Conservation (phyloP, 1,140 invertebrate species). For the Achroia grisella region DNA sequence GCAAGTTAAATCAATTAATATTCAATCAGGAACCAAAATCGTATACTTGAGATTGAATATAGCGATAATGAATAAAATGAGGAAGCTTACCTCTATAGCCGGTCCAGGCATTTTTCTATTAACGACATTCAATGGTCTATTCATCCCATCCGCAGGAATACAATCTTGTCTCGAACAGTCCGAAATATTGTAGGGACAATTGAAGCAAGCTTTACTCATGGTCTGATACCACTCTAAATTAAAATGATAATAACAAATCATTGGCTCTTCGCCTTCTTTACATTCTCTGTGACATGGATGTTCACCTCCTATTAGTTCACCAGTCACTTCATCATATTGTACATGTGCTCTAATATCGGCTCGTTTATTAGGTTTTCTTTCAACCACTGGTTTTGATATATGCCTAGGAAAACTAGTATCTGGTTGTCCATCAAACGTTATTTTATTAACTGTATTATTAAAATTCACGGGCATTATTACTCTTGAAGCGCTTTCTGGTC, state of each 20-base stretch:
- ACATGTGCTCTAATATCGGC: slow-evolving; percentile 39
- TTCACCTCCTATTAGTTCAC: slow-evolving; percentile 47
- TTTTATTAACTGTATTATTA: slow-evolving; percentile 20
- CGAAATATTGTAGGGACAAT: slow-evolving; percentile 83
- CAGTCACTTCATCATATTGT: slow-evolving; percentile 56
- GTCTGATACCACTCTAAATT: slow-evolving; percentile 86
- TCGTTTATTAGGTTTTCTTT: slow-evolving; percentile 22
- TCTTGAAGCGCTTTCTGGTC: slow-evolving; percentile 49
- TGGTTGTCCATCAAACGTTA: background rate
- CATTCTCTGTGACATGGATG: slow-evolving; percentile 72
- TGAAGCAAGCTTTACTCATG: slow-evolving; percentile 90
- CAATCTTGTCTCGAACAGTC: slow-evolving; percentile 88
- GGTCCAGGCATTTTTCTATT: slow-evolving; percentile 93
- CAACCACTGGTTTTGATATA: background rate
- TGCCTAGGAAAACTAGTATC: background rate
- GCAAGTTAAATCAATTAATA: slow-evolving; percentile 1
- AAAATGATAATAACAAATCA: slow-evolving; percentile 82
- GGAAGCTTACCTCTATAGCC: slow-evolving; percentile 80
- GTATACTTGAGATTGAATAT: background rate
- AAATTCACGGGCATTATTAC: slow-evolving; percentile 30
- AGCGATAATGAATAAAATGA: too few species aligned
- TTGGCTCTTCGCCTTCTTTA: slow-evolving; percentile 68
- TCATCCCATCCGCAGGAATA: slow-evolving; percentile 86
- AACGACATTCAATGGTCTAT: slow-evolving; percentile 82
- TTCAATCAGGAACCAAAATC: background rate